Percentiles rank a stretch among this genome's conserved stretches.
These are phyloP conservation scores for Electrophaes corylata DNA, from an alignment of 2,888 invertebrate species.

Conservation along the genomic window DNA sequence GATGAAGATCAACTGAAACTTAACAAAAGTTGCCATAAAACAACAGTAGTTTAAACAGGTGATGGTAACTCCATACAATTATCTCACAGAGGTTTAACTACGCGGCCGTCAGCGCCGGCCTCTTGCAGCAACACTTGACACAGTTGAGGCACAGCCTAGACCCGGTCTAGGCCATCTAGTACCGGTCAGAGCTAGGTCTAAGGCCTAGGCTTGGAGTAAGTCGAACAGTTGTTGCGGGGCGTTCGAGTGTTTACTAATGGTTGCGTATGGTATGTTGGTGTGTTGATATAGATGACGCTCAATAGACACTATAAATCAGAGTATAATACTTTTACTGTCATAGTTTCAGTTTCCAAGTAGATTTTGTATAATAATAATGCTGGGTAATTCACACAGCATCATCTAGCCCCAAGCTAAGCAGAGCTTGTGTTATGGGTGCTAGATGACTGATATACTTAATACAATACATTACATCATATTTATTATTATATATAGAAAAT, in stretches of 20 bases:
- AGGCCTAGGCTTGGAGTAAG: constrained; percentile 70
- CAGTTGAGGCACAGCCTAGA: constrained; percentile 76
- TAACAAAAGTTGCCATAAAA: constrained; percentile 58
- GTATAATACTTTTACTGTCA: no score
- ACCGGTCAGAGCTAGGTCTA: constrained; percentile 36
- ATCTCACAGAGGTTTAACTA: constrained; percentile 84
- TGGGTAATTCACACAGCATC: no score
- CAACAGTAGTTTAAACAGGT: constrained; percentile 57
- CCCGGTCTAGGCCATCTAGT: constrained; percentile 55
- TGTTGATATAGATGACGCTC: constrained; percentile 32
- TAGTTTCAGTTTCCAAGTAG: no score
- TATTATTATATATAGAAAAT: no score
- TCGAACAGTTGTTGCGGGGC: constrained; percentile 61
- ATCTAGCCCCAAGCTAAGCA: no score
- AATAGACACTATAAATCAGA: background rate
- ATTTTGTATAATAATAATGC: no score
- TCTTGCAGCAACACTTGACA: constrained; percentile 81
- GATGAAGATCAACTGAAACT: constrained; percentile 1
- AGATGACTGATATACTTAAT: no score
- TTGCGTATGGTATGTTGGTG: constrained; percentile 33
- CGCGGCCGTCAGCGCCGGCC: constrained; percentile 81
- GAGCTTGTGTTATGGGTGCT: no score
- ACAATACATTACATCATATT: no score
- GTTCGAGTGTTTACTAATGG: constrained; percentile 58
- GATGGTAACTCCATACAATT: constrained; percentile 75